Evolutionary conservation across 2,888 invertebrate genomes (phyloP).

Genomic region (Oeneis ivallda): DNA sequence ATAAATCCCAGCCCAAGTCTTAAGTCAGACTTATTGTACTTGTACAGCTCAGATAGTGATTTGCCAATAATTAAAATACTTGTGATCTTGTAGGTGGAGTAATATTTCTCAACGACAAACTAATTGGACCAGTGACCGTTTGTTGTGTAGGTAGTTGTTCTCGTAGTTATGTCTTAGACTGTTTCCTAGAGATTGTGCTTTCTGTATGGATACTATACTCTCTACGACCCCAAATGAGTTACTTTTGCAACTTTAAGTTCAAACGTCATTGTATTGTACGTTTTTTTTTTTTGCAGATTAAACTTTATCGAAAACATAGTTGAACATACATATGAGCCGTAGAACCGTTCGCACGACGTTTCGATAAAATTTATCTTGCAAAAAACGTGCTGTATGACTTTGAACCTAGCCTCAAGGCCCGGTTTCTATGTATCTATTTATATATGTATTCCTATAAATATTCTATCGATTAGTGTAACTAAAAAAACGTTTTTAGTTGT

Average conservation of each 20-base stretch:
- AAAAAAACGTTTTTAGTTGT: no score
- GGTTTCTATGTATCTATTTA: no score
- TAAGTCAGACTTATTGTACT: not conserved
- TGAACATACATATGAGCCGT: no score
- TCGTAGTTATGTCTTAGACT: slow-evolving; percentile 75
- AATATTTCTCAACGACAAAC: slow-evolving; percentile 58
- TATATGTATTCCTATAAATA: no score
- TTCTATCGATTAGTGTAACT: no score
- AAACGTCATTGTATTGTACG: no score
- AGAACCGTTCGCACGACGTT: no score
- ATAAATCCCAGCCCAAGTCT: not conserved
- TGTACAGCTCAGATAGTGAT: slow-evolving; percentile 66
- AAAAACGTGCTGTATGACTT: no score
- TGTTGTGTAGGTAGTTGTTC: slow-evolving; percentile 71
- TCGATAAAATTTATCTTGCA: no score
- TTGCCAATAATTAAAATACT: slow-evolving; percentile 71
- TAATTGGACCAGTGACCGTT: slow-evolving; percentile 74
- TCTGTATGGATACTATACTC: slow-evolving; percentile 34
- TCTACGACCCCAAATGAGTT: not conserved
- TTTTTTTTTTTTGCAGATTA: no score
- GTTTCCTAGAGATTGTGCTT: slow-evolving; percentile 44
- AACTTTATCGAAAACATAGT: no score
- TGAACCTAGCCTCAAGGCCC: no score
- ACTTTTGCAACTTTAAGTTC: not conserved
- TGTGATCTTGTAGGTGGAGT: slow-evolving; percentile 71